Evolutionary conservation across 1,140 invertebrate species (phyloP), one percentile per base, ranked within the genome.

Genomic region (Trypoxylus dichotomus): DNA sequence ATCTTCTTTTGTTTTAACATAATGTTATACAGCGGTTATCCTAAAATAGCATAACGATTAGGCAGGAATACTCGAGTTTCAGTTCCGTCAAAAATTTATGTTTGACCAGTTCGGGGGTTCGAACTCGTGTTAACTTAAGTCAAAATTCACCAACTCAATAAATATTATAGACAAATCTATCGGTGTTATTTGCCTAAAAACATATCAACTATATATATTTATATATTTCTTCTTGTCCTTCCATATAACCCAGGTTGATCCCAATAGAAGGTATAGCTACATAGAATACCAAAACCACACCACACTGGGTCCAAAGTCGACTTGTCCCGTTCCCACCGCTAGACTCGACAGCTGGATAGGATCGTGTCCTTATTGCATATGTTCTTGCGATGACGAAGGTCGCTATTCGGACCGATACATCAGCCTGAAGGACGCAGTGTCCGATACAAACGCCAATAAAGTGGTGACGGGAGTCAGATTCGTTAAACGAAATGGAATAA

Each of bases 301-400:
- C 10, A 82, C 87, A 0, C 87, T 93, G 1, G 94, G 94, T 19
- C 6, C 89, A 60, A 88, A 88, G 41, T 82, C 79, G 0, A 83
- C 81, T 3, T 95, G 94, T 84, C 74, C 76, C 0, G 85, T 85
- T 6, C 87, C 88, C 15, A 88, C 88, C 1, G 90, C 88, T 1
- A 93, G 94, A 86, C 91, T 94, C 13, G 92, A 96, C 82, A 95
- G 93, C 79, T 96, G 94, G 94, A 95, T 94, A 93, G 88, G 91
- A 32, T 90, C 91, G 3, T 96, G 95, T 86, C 94, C 93, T 24
- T 96, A 96, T 84, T 96, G 95, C 85, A 91, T 96, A 82, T 97
- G 95, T 82, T 88, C 93, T 42, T 97, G 95, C 84, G 95, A 96
- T 83, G 94, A 95, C 83, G 86, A 89, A 77, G 90, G 90, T 27